Evolutionary conservation across 1,140 invertebrate genomes (phyloP).

Genomic region (Drosophila ananassae): DNA sequence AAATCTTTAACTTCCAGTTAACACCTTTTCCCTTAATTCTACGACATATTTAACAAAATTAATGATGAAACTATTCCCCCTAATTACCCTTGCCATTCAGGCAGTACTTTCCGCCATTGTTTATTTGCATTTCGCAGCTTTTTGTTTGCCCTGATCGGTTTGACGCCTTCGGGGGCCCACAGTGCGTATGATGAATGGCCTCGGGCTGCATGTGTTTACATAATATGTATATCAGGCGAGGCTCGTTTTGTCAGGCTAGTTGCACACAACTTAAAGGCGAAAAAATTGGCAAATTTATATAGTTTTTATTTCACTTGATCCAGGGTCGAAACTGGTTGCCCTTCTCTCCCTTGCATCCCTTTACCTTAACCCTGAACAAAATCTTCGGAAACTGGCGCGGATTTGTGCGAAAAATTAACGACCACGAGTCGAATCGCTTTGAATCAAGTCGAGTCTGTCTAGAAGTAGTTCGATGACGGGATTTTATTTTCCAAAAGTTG

Average conservation of each 20-base stretch:
- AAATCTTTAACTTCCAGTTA: not conserved
- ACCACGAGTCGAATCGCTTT: slow-evolving; percentile 30
- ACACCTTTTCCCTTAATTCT: slow-evolving; percentile 5
- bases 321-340: slow-evolving; percentile 43
- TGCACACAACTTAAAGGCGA: slow-evolving; percentile 46
- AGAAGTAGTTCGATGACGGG: slow-evolving; percentile 47
- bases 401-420: slow-evolving; percentile 19
- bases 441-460: slow-evolving; percentile 36
- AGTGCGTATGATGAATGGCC: slow-evolving; percentile 69
- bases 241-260: slow-evolving; percentile 53
- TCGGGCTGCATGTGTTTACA: slow-evolving; percentile 49
- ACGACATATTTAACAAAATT: not conserved
- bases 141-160: slow-evolving; percentile 44
- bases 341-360: not conserved
- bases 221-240: slow-evolving; percentile 48
- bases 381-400: slow-evolving; percentile 7
- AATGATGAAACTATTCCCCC: slow-evolving; percentile 28
- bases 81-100: slow-evolving; percentile 33
- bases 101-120: slow-evolving; percentile 17
- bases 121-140: slow-evolving; percentile 55
- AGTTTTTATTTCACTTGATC: slow-evolving; percentile 39
- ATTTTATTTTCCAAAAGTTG: slow-evolving; percentile 31
- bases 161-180: slow-evolving; percentile 59
- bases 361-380: slow-evolving; percentile 25
- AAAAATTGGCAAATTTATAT: slow-evolving; percentile 46